phyloP scores from a whole-genome alignment of 2,888 invertebrate species.

The Dyspetes luteomarginatus region DNA sequence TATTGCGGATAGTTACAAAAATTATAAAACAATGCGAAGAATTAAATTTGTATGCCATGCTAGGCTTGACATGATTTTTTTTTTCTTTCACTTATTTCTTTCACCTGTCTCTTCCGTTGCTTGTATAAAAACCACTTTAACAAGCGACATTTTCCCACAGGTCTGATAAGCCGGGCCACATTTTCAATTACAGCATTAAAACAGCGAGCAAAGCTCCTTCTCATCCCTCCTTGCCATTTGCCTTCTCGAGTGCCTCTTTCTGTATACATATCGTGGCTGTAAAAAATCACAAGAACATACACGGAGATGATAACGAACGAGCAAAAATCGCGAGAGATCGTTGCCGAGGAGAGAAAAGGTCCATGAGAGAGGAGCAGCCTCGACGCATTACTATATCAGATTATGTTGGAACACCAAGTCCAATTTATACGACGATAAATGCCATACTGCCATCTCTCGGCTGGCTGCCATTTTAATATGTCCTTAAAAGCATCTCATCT shows the following conservation, averaged over 20 bases:
- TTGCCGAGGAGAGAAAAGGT: conserved; percentile 41
- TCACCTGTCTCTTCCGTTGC: too few species aligned
- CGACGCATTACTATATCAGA: conserved; percentile 76
- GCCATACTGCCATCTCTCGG: conserved; percentile 68
- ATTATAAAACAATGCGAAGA: too few species aligned
- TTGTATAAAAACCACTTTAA: too few species aligned
- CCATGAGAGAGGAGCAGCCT: conserved; percentile 67
- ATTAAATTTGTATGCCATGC: too few species aligned
- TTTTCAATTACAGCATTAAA: conserved; percentile 76
- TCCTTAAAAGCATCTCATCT: conserved; percentile 75
- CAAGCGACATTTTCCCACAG: conserved; percentile 76
- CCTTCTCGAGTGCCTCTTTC: too few species aligned
- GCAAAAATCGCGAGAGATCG: conserved; percentile 68
- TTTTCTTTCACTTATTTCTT: too few species aligned
- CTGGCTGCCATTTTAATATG: conserved; percentile 74
- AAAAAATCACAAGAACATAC: conserved; percentile 73
- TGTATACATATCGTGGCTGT: conserved; percentile 69
- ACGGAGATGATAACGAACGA: conserved; percentile 72
- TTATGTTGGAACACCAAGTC: conserved; percentile 77
- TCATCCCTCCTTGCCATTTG: too few species aligned
- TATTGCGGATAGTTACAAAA: too few species aligned
- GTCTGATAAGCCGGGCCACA: conserved; percentile 76
- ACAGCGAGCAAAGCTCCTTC: conserved; percentile 21
- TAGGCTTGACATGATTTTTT: too few species aligned
- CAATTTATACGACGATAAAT: conserved; percentile 77